These are phyloP conservation scores for Spheniscus humboldti DNA, from an alignment of 2,797 vertebrate genomes.

Conservation along the genomic window DNA sequence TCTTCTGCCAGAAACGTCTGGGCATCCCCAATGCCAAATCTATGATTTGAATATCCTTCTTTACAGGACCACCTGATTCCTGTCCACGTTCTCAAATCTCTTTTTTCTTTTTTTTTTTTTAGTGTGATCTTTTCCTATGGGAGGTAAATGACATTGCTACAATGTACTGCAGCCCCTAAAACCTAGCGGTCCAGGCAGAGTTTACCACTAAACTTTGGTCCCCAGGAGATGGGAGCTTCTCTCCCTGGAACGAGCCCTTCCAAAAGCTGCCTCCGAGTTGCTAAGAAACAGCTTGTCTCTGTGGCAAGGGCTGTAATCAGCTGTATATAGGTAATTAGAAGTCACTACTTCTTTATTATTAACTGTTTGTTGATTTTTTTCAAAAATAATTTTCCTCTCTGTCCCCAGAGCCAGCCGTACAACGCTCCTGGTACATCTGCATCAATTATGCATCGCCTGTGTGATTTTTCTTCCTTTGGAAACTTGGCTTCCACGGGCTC, in stretches of 20 bases:
- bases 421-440: neutral
- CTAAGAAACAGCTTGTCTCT: slow-evolving; percentile 48
- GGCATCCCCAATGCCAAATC: neutral
- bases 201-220: neutral
- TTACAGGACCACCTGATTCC: neutral
- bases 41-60: neutral
- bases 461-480: slow-evolving; percentile 19
- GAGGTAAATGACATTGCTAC: neutral
- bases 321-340: slow-evolving; percentile 44
- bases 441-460: neutral
- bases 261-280: neutral
- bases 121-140: neutral
- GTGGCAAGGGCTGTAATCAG: neutral
- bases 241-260: neutral
- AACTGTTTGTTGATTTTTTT: neutral
- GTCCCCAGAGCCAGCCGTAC: neutral
- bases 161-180: neutral
- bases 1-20: neutral
- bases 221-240: neutral
- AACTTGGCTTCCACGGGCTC: slow-evolving; percentile 32
- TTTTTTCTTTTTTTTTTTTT: neutral
- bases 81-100: fast-evolving
- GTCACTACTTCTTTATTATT: slow-evolving; percentile 22
- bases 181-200: neutral
- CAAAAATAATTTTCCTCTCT: neutral